A percentile compares a stretch with the other conserved stretches of the same genome.
phyloP scores from a whole-genome alignment of 2,113 vertebrate genomes.

The Pandion haliaetus region DNA sequence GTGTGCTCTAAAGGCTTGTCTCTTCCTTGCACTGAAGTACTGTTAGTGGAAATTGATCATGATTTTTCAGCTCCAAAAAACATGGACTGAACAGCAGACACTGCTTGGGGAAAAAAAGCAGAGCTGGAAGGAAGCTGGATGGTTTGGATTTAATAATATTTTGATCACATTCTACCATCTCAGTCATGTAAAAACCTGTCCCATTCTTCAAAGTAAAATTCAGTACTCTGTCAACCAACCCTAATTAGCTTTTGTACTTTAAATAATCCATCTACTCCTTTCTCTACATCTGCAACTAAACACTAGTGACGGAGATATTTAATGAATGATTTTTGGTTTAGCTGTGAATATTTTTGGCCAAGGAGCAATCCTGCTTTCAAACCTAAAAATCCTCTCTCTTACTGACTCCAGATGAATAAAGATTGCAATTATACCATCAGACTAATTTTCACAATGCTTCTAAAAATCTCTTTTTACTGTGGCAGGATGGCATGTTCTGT shows the following conservation, averaged over 20 bases:
- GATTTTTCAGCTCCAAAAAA: background rate
- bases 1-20: background rate
- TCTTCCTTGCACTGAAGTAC: background rate
- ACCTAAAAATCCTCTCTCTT: background rate
- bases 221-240: constrained; percentile 16
- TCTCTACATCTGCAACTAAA: background rate
- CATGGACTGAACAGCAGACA: background rate
- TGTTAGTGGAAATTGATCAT: background rate
- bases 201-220: constrained; percentile 27
- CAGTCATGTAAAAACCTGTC: background rate
- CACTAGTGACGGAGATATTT: background rate
- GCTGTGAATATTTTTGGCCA: background rate
- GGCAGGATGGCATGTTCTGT: background rate
- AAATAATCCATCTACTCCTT: constrained; percentile 17
- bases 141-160: background rate
- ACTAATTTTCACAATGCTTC: background rate
- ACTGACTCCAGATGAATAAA: background rate
- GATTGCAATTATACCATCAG: background rate
- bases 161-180: constrained; percentile 10
- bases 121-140: background rate
- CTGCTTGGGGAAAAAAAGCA: background rate
- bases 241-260: constrained; percentile 30
- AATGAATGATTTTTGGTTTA: background rate
- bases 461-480: background rate
- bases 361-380: background rate